Evolutionary conservation across 2,888 invertebrate genomes (phyloP), one percentile per base, ranked within the genome.

Genomic region (Helicoverpa assulta): DNA sequence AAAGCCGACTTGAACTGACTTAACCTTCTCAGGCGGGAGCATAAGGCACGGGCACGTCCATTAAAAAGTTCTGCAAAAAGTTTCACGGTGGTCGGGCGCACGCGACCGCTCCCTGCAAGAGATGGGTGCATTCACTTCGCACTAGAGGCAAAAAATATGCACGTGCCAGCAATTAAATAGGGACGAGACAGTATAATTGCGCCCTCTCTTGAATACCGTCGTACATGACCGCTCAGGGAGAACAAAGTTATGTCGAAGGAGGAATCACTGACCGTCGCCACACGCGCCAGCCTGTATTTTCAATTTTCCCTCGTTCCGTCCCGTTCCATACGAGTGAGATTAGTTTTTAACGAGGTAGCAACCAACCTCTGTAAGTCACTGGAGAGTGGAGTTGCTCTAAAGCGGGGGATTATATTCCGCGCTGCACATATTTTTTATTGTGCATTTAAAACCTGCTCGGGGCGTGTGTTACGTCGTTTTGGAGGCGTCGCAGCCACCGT

Each of bases 151-250:
- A 93, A 92, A 93, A 93, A 89, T 88, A 86, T 91, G 89, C 95
- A 91, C 95, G 94, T 92, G 95, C 94, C 94, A 88, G 81, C 92
- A 91, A 94, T 95, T 95, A 95, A 91, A 80, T 86, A 87, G 92
- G 91, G 92, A 88, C 88, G 84, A 88, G 87, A 85, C 85, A 85
- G 81, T 81, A 82, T 89, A 89, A 90, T 88, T 87, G 88, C 87
- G 84, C 90, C 90, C 87, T 84, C 82, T 78, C 77, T 81, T 84
- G 80, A 75, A 78, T 74, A 73, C 71, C 85, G 92, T 89, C 86
- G 75, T 92, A 88, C 91, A 82, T 92, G 93, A 88, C 86, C 88
- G 91, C 91, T 90, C 93, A 91, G 87, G 81, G 74, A 86, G 91
- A 93, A 93, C 93, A 81, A 81, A 85, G 82, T 81, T 81, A 84